These are phyloP conservation scores for Aphaenogaster rudis DNA, from an alignment of 1,140 invertebrate genomes.

Conservation along the genomic window DNA sequence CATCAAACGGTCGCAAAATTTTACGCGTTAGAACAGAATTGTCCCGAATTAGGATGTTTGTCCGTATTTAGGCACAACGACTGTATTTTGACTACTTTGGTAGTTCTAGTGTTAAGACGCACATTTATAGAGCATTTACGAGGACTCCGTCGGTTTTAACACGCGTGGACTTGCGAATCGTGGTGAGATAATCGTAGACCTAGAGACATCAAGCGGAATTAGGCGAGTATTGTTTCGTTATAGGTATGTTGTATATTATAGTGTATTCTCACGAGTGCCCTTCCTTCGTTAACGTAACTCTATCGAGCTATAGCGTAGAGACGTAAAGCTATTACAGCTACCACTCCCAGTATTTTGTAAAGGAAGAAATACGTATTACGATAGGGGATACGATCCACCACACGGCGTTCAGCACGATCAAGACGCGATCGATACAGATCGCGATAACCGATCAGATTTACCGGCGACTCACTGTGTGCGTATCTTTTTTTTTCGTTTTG, in stretches of 20 bases:
- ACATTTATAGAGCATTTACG: background rate
- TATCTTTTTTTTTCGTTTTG: slow-evolving; percentile 10
- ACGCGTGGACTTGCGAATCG: slow-evolving; percentile 35
- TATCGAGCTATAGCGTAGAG: slow-evolving; percentile 76
- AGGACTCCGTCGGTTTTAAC: background rate
- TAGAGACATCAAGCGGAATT: slow-evolving; percentile 59
- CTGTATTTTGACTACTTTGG: too few relatives aligned
- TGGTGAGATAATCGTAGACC: slow-evolving; percentile 60
- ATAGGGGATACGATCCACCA: slow-evolving; percentile 16
- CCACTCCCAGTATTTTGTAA: slow-evolving; percentile 84
- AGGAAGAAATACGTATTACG: slow-evolving; percentile 63
- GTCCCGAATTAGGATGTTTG: too few relatives aligned
- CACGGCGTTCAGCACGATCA: background rate
- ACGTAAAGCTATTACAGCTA: slow-evolving; percentile 79
- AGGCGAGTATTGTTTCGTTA: slow-evolving; percentile 61
- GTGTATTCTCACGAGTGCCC: slow-evolving; percentile 73
- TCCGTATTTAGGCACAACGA: too few relatives aligned
- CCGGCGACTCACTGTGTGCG: slow-evolving; percentile 20
- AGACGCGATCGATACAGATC: background rate
- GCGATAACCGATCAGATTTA: background rate
- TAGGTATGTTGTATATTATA: slow-evolving; percentile 68
- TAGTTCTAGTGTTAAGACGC: background rate
- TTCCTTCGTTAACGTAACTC: slow-evolving; percentile 73
- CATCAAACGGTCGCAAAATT: too few relatives aligned
- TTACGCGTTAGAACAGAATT: too few relatives aligned